Conservation (phyloP, 2,113 vertebrate genomes). For the Forbesichthys papilliferus region DNA sequence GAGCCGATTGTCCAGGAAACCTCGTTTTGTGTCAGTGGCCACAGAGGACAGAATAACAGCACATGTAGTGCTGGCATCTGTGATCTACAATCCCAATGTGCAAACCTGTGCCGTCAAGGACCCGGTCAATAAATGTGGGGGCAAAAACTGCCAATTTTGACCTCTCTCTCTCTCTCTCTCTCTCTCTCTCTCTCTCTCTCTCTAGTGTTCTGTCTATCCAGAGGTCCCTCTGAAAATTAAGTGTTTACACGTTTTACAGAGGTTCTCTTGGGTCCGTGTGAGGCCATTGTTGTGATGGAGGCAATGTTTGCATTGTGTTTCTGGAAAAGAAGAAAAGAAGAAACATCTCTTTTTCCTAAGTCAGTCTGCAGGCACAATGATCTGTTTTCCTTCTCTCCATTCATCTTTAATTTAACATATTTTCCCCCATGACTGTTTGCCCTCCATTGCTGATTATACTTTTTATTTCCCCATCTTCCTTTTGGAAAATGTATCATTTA, state of each 20-base stretch:
- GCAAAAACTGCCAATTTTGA: too few species aligned
- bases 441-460: slow-evolving; percentile 59
- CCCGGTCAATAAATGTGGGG: too few species aligned
- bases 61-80: too few species aligned
- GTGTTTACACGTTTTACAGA: slow-evolving; percentile 15
- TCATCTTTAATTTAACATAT: slow-evolving; percentile 58
- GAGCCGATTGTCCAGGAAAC: too few species aligned
- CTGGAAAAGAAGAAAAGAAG: slow-evolving; percentile 33
- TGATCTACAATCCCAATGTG: too few species aligned
- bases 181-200: not conserved
- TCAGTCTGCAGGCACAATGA: slow-evolving; percentile 82
- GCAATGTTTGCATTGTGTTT: slow-evolving; percentile 53
- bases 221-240: slow-evolving; percentile 8
- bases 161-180: too few species aligned
- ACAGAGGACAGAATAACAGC: too few species aligned
- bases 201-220: not conserved
- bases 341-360: not conserved
- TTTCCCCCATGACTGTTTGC: slow-evolving; percentile 23
- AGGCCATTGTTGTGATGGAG: slow-evolving; percentile 49
- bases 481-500: slow-evolving; percentile 74
- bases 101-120: too few species aligned
- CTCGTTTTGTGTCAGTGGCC: too few species aligned
- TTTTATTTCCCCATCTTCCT: slow-evolving; percentile 60
- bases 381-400: slow-evolving; percentile 58
- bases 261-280: slow-evolving; percentile 30